phyloP scores from a whole-genome alignment of 2,888 invertebrate genomes.

The Drosophila recens region DNA sequence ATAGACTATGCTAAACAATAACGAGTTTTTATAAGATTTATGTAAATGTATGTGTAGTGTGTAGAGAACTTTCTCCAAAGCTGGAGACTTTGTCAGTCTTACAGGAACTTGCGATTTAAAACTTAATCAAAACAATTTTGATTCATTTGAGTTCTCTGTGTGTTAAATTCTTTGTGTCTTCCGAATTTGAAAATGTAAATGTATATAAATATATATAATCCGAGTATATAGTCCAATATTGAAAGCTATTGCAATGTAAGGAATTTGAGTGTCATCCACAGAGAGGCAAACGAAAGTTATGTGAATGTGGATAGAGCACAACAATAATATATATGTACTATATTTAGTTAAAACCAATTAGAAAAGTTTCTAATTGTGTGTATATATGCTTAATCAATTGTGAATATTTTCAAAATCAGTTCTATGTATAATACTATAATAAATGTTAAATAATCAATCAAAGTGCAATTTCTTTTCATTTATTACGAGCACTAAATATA shows the following conservation, averaged over 20 bases:
- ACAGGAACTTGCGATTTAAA: constrained; percentile 33
- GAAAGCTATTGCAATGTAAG: constrained; percentile 71
- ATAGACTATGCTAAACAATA: too few species aligned
- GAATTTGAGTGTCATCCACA: constrained; percentile 69
- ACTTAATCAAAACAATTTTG: constrained; percentile 16
- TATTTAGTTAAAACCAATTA: constrained; percentile 30
- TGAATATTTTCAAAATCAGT: constrained; percentile 50
- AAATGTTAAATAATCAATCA: constrained; percentile 64
- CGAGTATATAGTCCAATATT: constrained; percentile 32
- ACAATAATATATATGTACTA: constrained; percentile 54
- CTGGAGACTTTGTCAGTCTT: constrained; percentile 9
- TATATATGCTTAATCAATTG: constrained; percentile 59
- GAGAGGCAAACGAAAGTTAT: constrained; percentile 12
- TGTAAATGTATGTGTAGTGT: constrained; percentile 39
- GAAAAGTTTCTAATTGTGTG: constrained; percentile 49
- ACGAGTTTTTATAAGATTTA: constrained; percentile 58
- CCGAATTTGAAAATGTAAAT: constrained; percentile 45
- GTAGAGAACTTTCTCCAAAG: constrained; percentile 10
- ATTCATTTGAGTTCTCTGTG: constrained; percentile 11
- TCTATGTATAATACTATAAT: constrained; percentile 57
- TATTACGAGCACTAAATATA: constrained; percentile 6
- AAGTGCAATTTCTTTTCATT: constrained; percentile 21
- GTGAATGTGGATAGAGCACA: constrained; percentile 49
- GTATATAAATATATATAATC: constrained; percentile 26
- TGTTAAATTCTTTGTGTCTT: constrained; percentile 63